A percentile compares a stretch with the other conserved stretches of the same genome.
Evolutionary conservation across 2,888 invertebrate genomes (phyloP).

Genomic region (Cryptocheilus praepositus): DNA sequence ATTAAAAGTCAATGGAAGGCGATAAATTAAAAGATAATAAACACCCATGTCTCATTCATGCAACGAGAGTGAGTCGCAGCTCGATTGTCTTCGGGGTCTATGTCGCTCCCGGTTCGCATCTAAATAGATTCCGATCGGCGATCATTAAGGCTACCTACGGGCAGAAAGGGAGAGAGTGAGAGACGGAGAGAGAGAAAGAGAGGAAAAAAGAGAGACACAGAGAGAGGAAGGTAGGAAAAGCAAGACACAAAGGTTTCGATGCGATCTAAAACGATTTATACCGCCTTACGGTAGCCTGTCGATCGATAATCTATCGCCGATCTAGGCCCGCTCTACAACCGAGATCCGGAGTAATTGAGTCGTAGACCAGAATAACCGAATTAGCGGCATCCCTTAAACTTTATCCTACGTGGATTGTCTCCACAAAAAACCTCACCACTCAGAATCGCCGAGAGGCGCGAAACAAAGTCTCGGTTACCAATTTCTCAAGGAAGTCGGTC

Average conservation of each 20-base stretch:
- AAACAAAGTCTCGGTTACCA: no score
- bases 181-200: conserved; percentile 23
- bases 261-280: conserved; percentile 39
- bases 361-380: conserved; percentile 33
- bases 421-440: no score
- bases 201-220: conserved; percentile 29
- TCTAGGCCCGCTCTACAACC: conserved; percentile 35
- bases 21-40: no score
- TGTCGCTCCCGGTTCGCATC: conserved; percentile 28
- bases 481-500: no score
- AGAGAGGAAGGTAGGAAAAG: conserved; percentile 28
- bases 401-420: no score
- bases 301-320: conserved; percentile 35
- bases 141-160: conserved; percentile 24
- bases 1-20: no score
- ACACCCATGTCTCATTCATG: conserved; percentile 2
- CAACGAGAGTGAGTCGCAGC: conserved; percentile 17
- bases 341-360: conserved; percentile 39
- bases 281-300: conserved; percentile 32
- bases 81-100: conserved; percentile 21
- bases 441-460: no score
- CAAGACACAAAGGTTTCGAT: conserved; percentile 29
- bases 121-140: conserved; percentile 26
- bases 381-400: conserved; percentile 9
- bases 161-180: conserved; percentile 16